Evolutionary conservation across 2,113 vertebrate species (phyloP).

Genomic region (Rhinichthys klamathensis): DNA sequence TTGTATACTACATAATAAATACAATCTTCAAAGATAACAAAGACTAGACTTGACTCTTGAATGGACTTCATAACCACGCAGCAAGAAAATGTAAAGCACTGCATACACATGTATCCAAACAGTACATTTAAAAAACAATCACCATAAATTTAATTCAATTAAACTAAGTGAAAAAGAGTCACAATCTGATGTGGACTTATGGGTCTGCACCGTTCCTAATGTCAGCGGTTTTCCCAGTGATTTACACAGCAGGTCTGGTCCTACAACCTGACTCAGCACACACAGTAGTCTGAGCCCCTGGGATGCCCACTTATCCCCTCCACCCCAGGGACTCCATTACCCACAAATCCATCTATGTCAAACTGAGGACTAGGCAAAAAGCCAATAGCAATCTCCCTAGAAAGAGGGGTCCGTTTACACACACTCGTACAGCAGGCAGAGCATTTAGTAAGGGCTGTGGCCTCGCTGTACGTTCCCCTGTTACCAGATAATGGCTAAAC

Average conservation of each 20-base stretch:
- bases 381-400: slow-evolving; percentile 64
- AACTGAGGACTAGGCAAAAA: slow-evolving; percentile 63
- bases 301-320: slow-evolving; percentile 68
- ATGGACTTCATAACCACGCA: background rate
- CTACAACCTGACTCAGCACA: slow-evolving; percentile 69
- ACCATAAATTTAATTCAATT: background rate
- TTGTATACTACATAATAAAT: background rate
- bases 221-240: slow-evolving; percentile 34
- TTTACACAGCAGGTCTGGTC: slow-evolving; percentile 51
- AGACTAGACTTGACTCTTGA: too few relatives aligned
- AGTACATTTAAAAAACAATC: background rate
- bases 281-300: slow-evolving; percentile 24
- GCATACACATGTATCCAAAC: background rate
- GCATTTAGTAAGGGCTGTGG: slow-evolving; percentile 46
- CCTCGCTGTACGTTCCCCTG: background rate
- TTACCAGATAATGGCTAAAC: background rate
- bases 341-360: slow-evolving; percentile 68
- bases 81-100: background rate
- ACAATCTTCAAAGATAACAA: too few relatives aligned
- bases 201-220: slow-evolving; percentile 21
- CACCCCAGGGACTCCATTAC: slow-evolving; percentile 56
- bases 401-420: slow-evolving; percentile 48
- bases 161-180: background rate
- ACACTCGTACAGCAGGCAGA: slow-evolving; percentile 45
- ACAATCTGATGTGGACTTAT: slow-evolving; percentile 24